These are phyloP conservation scores for Tragelaphus scriptus DNA, from an alignment of 2,113 vertebrate species.

Conservation along the genomic window DNA sequence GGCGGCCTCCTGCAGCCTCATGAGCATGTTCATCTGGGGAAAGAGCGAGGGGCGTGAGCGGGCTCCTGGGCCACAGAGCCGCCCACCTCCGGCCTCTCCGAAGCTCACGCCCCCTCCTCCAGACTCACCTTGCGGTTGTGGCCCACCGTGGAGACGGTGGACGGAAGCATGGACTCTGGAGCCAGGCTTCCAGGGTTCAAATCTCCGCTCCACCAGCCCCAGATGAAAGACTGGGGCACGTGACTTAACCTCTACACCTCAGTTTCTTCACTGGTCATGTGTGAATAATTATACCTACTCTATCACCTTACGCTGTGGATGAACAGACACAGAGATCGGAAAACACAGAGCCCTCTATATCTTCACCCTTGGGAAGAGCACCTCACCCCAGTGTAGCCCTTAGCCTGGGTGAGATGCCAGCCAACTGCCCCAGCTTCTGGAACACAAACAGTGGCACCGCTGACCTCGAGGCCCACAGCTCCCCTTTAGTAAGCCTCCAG, in stretches of 20 bases:
- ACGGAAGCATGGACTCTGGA: not conserved
- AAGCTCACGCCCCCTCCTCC: fast-evolving
- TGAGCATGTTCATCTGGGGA: slow-evolving; percentile 96
- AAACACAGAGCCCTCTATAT: not conserved
- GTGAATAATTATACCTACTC: not conserved
- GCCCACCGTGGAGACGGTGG: not conserved
- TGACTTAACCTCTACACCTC: not conserved
- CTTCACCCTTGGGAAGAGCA: not conserved
- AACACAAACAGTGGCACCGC: fast-evolving
- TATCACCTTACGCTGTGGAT: fast-evolving
- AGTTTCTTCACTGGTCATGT: not conserved
- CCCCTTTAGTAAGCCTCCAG: fast-evolving
- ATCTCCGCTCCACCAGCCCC: not conserved
- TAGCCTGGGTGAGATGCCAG: not conserved
- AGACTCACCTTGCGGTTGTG: not conserved
- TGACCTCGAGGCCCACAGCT: fast-evolving
- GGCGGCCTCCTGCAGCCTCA: slow-evolving; percentile 97
- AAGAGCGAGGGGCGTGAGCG: fast-evolving
- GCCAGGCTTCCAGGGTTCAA: not conserved
- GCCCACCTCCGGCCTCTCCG: not conserved
- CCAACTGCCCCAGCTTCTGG: not conserved
- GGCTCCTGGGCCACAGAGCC: fast-evolving
- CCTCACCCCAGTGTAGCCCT: not conserved
- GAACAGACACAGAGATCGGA: fast-evolving
- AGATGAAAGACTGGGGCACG: not conserved